A percentile compares a stretch with the other conserved stretches of the same genome.
Conservation (phyloP, 2,797 vertebrate genomes). For the Scomberomorus guttatus region DNA sequence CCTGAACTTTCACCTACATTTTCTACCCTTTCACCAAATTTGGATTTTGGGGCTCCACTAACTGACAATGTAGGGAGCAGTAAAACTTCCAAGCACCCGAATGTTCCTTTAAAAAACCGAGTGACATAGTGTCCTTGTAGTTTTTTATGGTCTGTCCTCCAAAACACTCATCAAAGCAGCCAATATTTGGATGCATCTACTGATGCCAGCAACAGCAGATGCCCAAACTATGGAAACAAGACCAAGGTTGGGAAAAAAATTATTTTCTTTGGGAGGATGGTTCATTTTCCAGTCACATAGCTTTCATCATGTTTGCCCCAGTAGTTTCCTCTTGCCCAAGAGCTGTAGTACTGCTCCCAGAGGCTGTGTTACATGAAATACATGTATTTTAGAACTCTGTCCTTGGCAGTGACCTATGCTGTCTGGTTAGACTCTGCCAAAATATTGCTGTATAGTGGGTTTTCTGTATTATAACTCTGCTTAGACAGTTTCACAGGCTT, state of each 20-base stretch:
- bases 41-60: too few relatives aligned
- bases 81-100: too few relatives aligned
- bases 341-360: background rate
- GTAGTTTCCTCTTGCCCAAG: constrained; percentile 2
- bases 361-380: constrained; percentile 19
- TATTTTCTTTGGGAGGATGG: too few relatives aligned
- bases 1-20: too few relatives aligned
- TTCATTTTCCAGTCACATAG: background rate
- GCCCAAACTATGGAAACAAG: background rate
- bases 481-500: background rate
- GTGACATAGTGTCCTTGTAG: too few relatives aligned
- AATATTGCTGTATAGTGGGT: background rate
- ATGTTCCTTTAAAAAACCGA: too few relatives aligned
- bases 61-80: too few relatives aligned
- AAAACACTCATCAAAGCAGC: too few relatives aligned
- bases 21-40: too few relatives aligned
- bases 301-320: constrained; percentile 14
- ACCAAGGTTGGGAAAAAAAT: background rate
- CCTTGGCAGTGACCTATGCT: constrained; percentile 7
- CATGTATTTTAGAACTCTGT: constrained; percentile 15
- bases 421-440: constrained; percentile 2
- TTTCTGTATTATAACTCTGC: background rate
- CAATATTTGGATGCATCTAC: too few relatives aligned
- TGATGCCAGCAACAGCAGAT: too few relatives aligned
- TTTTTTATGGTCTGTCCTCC: too few relatives aligned